Conservation (phyloP, 2,113 vertebrate species). For the Artemisiospiza belli region DNA sequence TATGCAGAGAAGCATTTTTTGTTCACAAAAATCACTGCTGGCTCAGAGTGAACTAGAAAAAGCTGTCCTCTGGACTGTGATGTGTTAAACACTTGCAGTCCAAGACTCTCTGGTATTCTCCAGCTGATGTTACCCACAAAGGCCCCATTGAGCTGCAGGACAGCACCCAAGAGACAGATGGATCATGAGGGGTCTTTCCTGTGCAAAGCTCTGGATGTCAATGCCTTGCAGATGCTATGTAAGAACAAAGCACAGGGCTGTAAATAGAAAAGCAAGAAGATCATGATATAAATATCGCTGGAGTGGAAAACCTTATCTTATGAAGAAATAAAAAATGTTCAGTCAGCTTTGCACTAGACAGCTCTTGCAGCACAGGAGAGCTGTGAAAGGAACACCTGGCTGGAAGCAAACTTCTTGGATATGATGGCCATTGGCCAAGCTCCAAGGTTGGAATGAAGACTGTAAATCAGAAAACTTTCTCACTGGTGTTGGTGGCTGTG, state of each 20-base stretch:
- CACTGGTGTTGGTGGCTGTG: background rate
- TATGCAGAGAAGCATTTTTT: background rate
- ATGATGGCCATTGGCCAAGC: background rate
- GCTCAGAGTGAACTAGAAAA: background rate
- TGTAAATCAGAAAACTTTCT: slow-evolving; percentile 12
- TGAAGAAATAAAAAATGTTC: background rate
- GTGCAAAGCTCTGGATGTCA: background rate
- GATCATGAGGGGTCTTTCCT: background rate
- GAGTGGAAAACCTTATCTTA: background rate
- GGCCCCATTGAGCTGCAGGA: background rate
- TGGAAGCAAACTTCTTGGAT: background rate
- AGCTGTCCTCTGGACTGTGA: background rate
- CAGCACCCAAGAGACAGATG: background rate
- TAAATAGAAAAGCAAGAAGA: background rate
- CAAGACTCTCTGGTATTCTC: background rate
- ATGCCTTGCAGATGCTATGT: slow-evolving; percentile 18
- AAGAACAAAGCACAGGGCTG: background rate
- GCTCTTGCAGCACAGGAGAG: background rate
- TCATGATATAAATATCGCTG: background rate
- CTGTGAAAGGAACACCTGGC: slow-evolving; percentile 28
- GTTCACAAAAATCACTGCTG: background rate
- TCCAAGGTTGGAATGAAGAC: background rate
- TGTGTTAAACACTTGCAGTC: background rate
- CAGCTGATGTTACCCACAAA: background rate
- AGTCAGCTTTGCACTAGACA: background rate